Conservation (phyloP, 2,888 invertebrate genomes). For the Thecocarcelia acutangulata region DNA sequence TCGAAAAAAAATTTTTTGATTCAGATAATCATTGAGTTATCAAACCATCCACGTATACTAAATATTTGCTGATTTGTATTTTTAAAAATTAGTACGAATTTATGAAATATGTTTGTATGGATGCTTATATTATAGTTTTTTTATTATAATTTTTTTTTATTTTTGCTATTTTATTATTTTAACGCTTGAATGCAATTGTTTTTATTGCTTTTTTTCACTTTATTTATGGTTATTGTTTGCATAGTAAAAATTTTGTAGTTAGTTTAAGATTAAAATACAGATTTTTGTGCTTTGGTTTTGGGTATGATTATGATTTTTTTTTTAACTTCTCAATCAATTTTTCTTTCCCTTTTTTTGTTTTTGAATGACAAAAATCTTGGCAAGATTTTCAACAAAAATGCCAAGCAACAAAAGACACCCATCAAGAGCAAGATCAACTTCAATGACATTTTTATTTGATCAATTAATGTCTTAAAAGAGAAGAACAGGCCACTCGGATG, state of each 20-base stretch:
- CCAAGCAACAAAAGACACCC: constrained; percentile 44
- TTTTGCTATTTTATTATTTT: constrained; percentile 3
- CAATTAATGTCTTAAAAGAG: constrained; percentile 62
- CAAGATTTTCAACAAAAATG: not conserved
- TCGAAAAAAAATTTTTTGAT: too few species aligned
- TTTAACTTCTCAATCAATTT: not conserved
- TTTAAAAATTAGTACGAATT: constrained; percentile 4
- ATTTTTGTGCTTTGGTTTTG: constrained; percentile 8
- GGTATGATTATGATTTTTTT: too few species aligned
- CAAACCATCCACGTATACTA: too few species aligned
- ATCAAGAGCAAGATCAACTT: constrained; percentile 48
- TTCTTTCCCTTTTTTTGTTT: not conserved
- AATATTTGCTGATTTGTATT: constrained; percentile 7
- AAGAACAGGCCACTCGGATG: constrained; percentile 1
- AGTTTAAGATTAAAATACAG: constrained; percentile 44
- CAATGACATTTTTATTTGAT: constrained; percentile 69
- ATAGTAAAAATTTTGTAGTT: constrained; percentile 18
- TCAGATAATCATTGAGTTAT: too few species aligned
- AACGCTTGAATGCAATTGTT: constrained; percentile 3
- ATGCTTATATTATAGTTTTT: constrained; percentile 3
- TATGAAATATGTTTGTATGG: too few species aligned
- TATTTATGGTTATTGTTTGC: constrained; percentile 3
- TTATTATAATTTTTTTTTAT: not conserved
- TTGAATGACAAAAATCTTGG: not conserved
- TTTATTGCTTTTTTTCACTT: constrained; percentile 21